Evolutionary conservation across 2,113 vertebrate genomes (phyloP), one percentile per base, ranked within the genome.

Genomic region (Neotragus pygmaeus): DNA sequence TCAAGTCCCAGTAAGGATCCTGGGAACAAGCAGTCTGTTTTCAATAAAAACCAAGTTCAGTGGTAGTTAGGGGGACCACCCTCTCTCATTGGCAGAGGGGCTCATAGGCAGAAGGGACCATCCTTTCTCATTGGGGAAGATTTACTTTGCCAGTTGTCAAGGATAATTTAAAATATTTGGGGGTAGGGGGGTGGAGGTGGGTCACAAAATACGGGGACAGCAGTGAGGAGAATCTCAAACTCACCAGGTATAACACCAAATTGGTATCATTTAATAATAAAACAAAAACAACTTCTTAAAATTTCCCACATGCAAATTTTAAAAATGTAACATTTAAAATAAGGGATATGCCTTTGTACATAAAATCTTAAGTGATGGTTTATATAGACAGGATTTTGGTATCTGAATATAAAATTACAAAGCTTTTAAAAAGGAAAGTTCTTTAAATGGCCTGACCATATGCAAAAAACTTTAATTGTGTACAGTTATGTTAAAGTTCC

Each of bases 151-250:
- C 90, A 93, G 92, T 87, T 93, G 73, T 93, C 94, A 83, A 90
- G 83, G 60, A 64, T 97, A 93, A 95, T 95, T 98, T 95, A 95
- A 96, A 93, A 66, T 55, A 36, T 82, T n/a, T 53, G 55, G 9
- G 57, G 27, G 53, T 2, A 8, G 5, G 25, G 6, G 60, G n/a
- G 19, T 3, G 33, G 91, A 53, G 25, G 51, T 45, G n/a, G 21
- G 25, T 43, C 94, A 57, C 45, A 95, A 89, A 96, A 93, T 62
- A 93, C 21, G 16, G 25, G 39, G 30, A 60, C 16, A 82, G 49
- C 58, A 85, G 19, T 49, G 36, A 47, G 33, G 49, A 83, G 60
- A 88, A 73, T 51, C 36, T 86, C 60, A 90, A 87, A 82, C 86
- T 91, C 27, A 62, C 33, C 33, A 90, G 49, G 23, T 15, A 23